These are phyloP conservation scores for Rhynchomys soricoides DNA, from an alignment of 2,113 vertebrate species.

Conservation along the genomic window DNA sequence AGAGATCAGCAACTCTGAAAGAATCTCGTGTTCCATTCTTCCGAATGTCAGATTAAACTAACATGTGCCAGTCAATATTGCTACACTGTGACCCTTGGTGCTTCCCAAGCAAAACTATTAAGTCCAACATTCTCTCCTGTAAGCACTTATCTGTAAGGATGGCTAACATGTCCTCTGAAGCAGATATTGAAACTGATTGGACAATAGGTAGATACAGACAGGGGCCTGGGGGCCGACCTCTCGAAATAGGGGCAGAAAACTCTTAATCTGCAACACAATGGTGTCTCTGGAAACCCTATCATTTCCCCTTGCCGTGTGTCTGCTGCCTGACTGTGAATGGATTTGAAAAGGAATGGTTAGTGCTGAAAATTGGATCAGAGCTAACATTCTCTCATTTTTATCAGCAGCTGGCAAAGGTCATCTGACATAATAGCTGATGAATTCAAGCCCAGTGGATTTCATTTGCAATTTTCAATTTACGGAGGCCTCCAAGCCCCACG, in stretches of 20 bases:
- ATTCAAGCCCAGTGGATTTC: constrained; percentile 97
- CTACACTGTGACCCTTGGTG: constrained; percentile 95
- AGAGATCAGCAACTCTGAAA: constrained; percentile 87
- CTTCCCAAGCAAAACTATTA: constrained; percentile 97
- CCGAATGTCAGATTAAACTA: constrained; percentile 94
- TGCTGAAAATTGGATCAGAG: constrained; percentile 98
- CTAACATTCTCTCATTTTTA: constrained; percentile 97
- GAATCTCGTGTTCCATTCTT: constrained; percentile 89
- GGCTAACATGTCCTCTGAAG: constrained; percentile 95
- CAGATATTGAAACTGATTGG: constrained; percentile 98
- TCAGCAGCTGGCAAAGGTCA: constrained; percentile 98
- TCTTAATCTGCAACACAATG: constrained; percentile 99
- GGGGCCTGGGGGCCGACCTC: constrained; percentile 93
- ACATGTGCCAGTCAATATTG: constrained; percentile 96
- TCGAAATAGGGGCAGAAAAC: constrained; percentile 97
- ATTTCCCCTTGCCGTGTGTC: constrained; percentile 97
- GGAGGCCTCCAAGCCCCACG: constrained; percentile 93
- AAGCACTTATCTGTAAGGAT: constrained; percentile 96
- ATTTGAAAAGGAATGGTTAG: constrained; percentile 96
- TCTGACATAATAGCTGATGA: constrained; percentile 98
- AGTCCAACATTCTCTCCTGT: constrained; percentile 96
- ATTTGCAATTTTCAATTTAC: constrained; percentile 99
- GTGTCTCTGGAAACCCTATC: constrained; percentile 99
- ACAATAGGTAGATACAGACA: constrained; percentile 96
- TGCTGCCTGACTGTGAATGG: constrained; percentile 95